These are phyloP conservation scores for Melikaiella ostensackeni DNA, from an alignment of 2,888 invertebrate genomes.

Conservation along the genomic window DNA sequence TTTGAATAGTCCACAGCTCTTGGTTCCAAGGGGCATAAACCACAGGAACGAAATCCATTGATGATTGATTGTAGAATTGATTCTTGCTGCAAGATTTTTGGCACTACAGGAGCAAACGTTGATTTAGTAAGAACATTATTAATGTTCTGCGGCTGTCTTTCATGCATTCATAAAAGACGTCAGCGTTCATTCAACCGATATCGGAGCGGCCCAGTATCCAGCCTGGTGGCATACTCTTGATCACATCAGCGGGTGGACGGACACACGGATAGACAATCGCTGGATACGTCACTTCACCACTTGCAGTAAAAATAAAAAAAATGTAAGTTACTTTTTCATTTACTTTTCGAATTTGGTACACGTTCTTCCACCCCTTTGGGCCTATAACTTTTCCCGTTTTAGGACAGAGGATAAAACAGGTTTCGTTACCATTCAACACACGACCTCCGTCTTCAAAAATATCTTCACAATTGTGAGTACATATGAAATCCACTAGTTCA, in stretches of 20 bases:
- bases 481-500: slow-evolving; percentile 49
- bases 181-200: slow-evolving; percentile 66
- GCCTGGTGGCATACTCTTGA: slow-evolving; percentile 51
- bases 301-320: slow-evolving; percentile 53
- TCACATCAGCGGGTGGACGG: slow-evolving; percentile 54
- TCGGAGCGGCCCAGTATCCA: slow-evolving; percentile 64
- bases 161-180: slow-evolving; percentile 68
- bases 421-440: slow-evolving; percentile 41
- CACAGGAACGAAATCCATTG: too few species aligned
- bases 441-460: slow-evolving; percentile 47
- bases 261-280: slow-evolving; percentile 65
- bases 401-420: slow-evolving; percentile 41
- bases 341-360: slow-evolving; percentile 49
- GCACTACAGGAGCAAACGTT: too few species aligned
- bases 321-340: slow-evolving; percentile 41
- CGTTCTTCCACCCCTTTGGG: slow-evolving; percentile 51
- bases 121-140: too few species aligned
- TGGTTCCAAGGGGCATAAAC: too few species aligned
- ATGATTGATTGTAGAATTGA: too few species aligned
- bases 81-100: too few species aligned
- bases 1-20: too few species aligned
- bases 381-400: slow-evolving; percentile 51
- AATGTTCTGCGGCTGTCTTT: slow-evolving; percentile 50
- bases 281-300: slow-evolving; percentile 61
- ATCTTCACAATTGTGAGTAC: slow-evolving; percentile 42